Percentiles rank a stretch among this genome's conserved stretches.
These are phyloP conservation scores for Lampris incognitus DNA, from an alignment of 2,113 vertebrate genomes.

Conservation along the genomic window DNA sequence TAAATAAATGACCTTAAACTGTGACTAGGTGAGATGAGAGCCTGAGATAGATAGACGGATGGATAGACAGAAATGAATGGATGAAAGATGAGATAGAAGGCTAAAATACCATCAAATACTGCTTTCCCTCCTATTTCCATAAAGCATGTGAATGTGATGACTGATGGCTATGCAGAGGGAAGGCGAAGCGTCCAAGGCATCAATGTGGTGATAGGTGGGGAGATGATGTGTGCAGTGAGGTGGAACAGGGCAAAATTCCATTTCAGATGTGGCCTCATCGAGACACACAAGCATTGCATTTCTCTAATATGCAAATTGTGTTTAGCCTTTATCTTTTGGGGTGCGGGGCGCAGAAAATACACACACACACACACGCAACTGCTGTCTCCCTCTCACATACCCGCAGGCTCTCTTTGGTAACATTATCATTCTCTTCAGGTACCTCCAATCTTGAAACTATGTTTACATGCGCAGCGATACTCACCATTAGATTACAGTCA, in stretches of 20 bases:
- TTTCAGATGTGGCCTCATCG: constrained; percentile 72
- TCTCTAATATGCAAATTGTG: constrained; percentile 74
- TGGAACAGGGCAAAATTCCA: constrained; percentile 72
- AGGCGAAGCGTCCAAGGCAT: constrained; percentile 40
- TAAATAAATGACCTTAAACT: constrained; percentile 61
- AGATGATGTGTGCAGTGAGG: constrained; percentile 71
- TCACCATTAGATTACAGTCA: no score
- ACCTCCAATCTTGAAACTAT: no score
- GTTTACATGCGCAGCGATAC: no score
- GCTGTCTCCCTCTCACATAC: not conserved
- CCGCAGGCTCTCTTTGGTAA: not conserved
- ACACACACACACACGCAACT: not conserved
- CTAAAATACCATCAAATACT: constrained; percentile 59
- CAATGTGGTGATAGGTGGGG: constrained; percentile 54
- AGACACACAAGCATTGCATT: constrained; percentile 35
- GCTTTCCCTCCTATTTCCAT: constrained; percentile 62
- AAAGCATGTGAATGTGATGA: constrained; percentile 63
- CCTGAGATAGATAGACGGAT: constrained; percentile 14
- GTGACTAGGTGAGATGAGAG: constrained; percentile 34
- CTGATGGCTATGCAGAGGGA: constrained; percentile 63
- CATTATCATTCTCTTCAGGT: no score
- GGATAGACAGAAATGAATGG: constrained; percentile 19
- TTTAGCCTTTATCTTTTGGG: constrained; percentile 63
- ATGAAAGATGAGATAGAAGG: constrained; percentile 27
- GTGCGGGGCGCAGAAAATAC: not conserved